Base-by-base conservation (phyloP, 1,140 invertebrate genomes). In the Panulirus ornatus region DNA sequence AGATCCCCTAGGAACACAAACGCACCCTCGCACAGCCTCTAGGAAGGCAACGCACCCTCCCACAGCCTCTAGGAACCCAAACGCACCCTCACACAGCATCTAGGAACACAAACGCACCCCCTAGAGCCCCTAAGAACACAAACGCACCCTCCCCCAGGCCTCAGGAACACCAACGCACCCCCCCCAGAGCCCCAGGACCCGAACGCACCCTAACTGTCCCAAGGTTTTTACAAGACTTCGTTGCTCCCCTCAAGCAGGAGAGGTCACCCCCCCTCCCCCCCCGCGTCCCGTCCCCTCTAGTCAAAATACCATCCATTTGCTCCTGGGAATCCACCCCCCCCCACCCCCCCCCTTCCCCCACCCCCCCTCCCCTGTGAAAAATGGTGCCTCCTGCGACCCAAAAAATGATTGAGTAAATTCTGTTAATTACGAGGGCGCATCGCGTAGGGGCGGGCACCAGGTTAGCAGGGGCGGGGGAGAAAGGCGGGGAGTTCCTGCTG, bases 391-490 rank as follows among this genome's bases (percentile, higher is more conserved):
- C 66, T 66, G 40, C 42, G 14, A 75, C 83, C 51, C 71, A 34
- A 85, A 85, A 85, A 85, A 85, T 75, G 82, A 73, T 84, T 71
- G 66, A 58, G 63, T 84, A 84, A 84, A 84, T 71, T 71, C 66
- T 84, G 82, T 71, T 84, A 85, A 75, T 85, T 85, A 85, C 83
- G 83, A 71, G 70, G 83, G 19, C 44, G 40, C 36, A 51, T 22
- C 66, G 44, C 36, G 3, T 16, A 85, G 42, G 83, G 42, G 83
- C 79, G 79, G 79, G 36, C 79, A 82, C 40, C 42, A 82, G 47
- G 2, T 27, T 19, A 30, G 47, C 19, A 34, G 54, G n/a, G 16
- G 73, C 0, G 70, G 70, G 42, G 27, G n/a, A 30, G 36, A 34
- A 44, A 47, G 70, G 42, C 27, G 30, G 83, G 38, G 38, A 34